Base-by-base conservation (phyloP, 2,797 vertebrate species). In the Phylloscopus collybita region DNA sequence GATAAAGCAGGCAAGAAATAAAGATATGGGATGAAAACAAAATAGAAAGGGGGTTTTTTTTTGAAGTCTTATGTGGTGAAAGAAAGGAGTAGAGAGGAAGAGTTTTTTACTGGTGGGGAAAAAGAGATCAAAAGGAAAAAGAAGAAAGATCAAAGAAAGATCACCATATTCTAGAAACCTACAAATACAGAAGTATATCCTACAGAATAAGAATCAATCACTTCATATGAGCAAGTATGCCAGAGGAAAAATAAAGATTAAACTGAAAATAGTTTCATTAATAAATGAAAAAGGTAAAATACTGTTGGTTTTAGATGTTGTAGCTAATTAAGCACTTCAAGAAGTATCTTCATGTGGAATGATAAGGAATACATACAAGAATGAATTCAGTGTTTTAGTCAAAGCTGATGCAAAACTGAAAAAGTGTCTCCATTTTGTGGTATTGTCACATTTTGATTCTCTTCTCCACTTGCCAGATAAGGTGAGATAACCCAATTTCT, bases 111-210 rank as follows among this genome's bases (percentile, higher is more conserved):
- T 90, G 29, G 45, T 86, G 36, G 38, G 25, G 27, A 36, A 76
- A 90, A 86, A 81, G 90, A 90, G 70, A 88, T 93, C 80, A 89
- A 92, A 94, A 72, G 74, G 21, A 26, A 64, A 81, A 84, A 49
- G 69, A 42, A 74, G 45, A 44, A 79, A 90, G 47, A 93, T 94
- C 73, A 92, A 93, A 92, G 91, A 85, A 82, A 85, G 56, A 87
- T 86, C 66, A 81, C 27, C 36, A 51, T 75, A 84, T 92, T 89
- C 57, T 66, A 56, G 81, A 92, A 87, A 89, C 23, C n/a, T 93
- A 20, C 72, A 84, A 67, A 90, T 86, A 60, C n/a, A 72, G 54
- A 84, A 84, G 25, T 78, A 42, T 73, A 60, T 88, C 53, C 50
- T 86, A 61, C 42, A 74, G 78, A 79, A 76, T 56, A 84, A 91